Evolutionary conservation across 2,797 vertebrate genomes (phyloP).

Genomic region (Lacerta agilis): DNA sequence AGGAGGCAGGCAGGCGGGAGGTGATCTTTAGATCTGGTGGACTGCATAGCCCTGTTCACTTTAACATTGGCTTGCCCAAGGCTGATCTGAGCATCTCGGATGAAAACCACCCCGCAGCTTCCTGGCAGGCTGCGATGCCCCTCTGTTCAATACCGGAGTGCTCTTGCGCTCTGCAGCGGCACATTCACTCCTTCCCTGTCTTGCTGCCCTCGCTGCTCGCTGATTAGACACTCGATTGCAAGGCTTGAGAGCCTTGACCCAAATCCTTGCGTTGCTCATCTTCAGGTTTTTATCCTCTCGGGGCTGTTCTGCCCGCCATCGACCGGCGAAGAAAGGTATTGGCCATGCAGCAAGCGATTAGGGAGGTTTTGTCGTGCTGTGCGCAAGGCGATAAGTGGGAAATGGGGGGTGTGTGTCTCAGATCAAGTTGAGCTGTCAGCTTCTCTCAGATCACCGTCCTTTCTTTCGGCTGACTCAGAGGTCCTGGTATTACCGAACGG

Average conservation of each 20-base stretch:
- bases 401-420: slow-evolving; percentile 62
- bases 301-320: slow-evolving; percentile 12
- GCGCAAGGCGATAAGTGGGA: slow-evolving; percentile 49
- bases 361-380: slow-evolving; percentile 72
- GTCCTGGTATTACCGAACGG: slow-evolving; percentile 77
- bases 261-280: slow-evolving; percentile 59
- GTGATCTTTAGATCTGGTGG: neutral
- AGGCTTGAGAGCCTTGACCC: slow-evolving; percentile 64
- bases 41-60: neutral
- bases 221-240: slow-evolving; percentile 38
- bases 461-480: slow-evolving; percentile 85
- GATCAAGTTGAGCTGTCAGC: slow-evolving; percentile 76
- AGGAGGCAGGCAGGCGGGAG: no score
- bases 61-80: neutral
- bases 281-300: slow-evolving; percentile 51
- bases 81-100: neutral
- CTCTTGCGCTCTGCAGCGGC: neutral
- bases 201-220: neutral
- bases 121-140: neutral
- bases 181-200: neutral
- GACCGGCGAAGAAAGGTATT: slow-evolving; percentile 30
- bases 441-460: slow-evolving; percentile 46
- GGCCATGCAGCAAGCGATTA: slow-evolving; percentile 39
- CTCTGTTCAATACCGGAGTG: neutral
- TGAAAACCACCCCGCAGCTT: neutral